Base-by-base conservation (phyloP, 2,888 invertebrate genomes). In the Actias luna region DNA sequence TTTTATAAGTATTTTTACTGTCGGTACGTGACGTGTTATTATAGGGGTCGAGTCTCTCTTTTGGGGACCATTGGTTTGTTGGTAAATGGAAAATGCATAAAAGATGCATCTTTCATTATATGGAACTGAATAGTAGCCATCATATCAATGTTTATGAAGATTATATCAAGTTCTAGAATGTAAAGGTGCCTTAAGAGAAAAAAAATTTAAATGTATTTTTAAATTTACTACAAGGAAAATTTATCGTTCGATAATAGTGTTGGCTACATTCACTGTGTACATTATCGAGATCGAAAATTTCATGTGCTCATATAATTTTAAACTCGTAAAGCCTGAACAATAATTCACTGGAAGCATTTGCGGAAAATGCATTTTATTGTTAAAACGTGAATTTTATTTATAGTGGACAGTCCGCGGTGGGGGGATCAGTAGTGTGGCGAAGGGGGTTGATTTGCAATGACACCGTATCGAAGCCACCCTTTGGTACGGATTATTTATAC, bases 321-420 rank as follows among this genome's bases (percentile, higher is more conserved):
- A 92, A 89, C 92, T 92, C 92, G 89, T 92, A 92, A 92, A 92
- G 89, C 89, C 82, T 79, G 85, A 75, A 84, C 86, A 85, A 92
- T 92, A 92, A 92, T 89, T 92, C 91, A 90, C 85, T 75, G 85
- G 88, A 82, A 89, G 89, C 92, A 92, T 92, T 92, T 92, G 92
- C 91, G 92, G 92, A 92, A 92, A 92, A 92, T 92, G 91, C 92
- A 92, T 92, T 92, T 92, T 92, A 92, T 92, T 92, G 92, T 92
- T 92, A 92, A 92, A 92, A 92, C 92, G 92, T 92, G 92, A 92
- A 92, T 92, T 92, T 92, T 92, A 92, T 92, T 92, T 92, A 92
- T 92, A 83, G 90, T 80, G 88, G 89, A 92, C 92, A 89, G 87
- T 82, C 83, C 81, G 83, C 83, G 87, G 84, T 79, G 74, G 80